Conservation (phyloP, 2,113 vertebrate species). For the Pitta sordida region DNA sequence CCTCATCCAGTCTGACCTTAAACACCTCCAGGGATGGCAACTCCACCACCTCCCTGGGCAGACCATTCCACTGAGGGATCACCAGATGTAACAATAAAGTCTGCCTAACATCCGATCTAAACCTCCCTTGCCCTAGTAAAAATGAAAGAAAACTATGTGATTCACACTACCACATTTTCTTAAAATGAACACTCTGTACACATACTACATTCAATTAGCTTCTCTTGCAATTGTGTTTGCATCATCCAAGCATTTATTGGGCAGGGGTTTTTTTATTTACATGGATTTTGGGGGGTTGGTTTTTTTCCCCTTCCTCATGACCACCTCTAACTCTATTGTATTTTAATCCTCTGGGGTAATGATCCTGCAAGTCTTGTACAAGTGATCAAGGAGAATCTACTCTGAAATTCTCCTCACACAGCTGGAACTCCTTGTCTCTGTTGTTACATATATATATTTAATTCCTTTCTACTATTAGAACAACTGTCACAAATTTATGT, state of each 20-base stretch:
- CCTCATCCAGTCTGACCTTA: too few relatives aligned
- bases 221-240: neutral
- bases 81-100: too few relatives aligned
- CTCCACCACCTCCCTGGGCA: too few relatives aligned
- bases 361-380: neutral
- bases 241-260: neutral
- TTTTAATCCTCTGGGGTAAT: neutral
- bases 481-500: neutral
- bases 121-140: too few relatives aligned
- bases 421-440: neutral
- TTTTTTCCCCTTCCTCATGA: accelerated
- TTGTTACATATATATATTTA: neutral
- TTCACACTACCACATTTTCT: accelerated
- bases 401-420: neutral
- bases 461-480: neutral
- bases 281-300: accelerated
- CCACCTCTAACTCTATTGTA: accelerated
- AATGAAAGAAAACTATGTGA: neutral
- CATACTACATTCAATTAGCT: neutral
- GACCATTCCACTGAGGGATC: too few relatives aligned
- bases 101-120: too few relatives aligned
- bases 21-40: too few relatives aligned
- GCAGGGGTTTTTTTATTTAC: neutral
- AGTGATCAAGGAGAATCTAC: neutral
- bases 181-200: neutral